These are phyloP conservation scores for Dugesia japonica DNA, from an alignment of 2,888 invertebrate species.

Conservation along the genomic window DNA sequence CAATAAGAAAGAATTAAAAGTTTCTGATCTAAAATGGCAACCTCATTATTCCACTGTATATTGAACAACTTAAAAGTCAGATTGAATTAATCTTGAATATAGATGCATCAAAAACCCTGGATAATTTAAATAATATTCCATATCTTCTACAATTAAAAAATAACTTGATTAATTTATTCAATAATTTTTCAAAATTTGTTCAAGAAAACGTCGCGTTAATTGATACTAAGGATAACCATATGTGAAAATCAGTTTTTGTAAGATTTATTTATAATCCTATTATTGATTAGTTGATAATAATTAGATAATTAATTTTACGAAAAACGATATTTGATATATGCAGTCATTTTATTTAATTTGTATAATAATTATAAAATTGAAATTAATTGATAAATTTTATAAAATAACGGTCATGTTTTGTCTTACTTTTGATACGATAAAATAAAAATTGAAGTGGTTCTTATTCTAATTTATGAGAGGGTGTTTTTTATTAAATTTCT, in stretches of 20 bases:
- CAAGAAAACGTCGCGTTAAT: background rate
- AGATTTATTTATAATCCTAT: no score
- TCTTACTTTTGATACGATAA: no score
- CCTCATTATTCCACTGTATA: background rate
- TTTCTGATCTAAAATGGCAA: background rate
- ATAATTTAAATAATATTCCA: background rate
- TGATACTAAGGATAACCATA: background rate
- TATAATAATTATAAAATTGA: no score
- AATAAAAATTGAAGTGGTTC: no score
- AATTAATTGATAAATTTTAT: no score
- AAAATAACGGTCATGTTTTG: no score
- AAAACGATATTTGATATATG: no score
- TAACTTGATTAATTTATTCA: background rate
- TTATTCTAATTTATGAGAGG: no score
- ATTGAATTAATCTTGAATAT: background rate
- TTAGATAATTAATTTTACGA: no score
- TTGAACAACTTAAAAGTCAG: background rate
- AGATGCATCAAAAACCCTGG: background rate
- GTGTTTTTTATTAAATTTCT: no score
- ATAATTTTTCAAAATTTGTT: background rate
- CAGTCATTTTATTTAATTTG: no score
- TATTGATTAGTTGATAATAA: no score
- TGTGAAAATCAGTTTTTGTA: background rate
- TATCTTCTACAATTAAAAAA: background rate
- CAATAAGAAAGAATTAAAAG: background rate